A percentile compares a stretch with the other conserved stretches of the same genome.
phyloP scores from a whole-genome alignment of 2,113 vertebrate genomes.

The Empidonax alnorum region DNA sequence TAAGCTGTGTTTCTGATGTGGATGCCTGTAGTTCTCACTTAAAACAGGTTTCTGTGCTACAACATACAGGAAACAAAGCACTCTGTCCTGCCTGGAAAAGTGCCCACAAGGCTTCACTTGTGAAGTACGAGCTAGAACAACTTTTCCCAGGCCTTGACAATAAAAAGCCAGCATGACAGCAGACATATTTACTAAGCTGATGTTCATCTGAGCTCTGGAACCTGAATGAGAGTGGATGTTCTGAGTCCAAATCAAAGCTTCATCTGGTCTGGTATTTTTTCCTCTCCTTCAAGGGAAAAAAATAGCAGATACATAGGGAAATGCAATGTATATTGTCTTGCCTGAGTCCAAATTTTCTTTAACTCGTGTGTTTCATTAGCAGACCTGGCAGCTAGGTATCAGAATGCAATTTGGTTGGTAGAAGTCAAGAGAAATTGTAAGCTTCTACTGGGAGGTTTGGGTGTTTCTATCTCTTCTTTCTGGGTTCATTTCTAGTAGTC shows the following conservation, averaged over 20 bases:
- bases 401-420: background rate
- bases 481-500: background rate
- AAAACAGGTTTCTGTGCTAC: background rate
- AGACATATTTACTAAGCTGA: background rate
- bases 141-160: background rate
- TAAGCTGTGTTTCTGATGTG: background rate
- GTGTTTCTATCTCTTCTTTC: background rate
- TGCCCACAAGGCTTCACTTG: background rate
- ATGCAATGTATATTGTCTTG: background rate
- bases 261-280: background rate
- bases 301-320: background rate
- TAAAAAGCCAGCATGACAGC: background rate
- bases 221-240: background rate
- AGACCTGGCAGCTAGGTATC: background rate
- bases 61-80: background rate
- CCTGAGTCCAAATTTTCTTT: background rate
- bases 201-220: background rate
- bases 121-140: background rate
- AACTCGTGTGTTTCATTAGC: rapidly evolving
- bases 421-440: background rate
- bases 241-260: background rate
- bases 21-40: background rate
- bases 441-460: background rate
- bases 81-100: background rate
- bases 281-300: background rate